Evolutionary conservation across 2,797 vertebrate species (phyloP), one percentile per base, ranked within the genome.

Genomic region (Malacoctenus gilli): DNA sequence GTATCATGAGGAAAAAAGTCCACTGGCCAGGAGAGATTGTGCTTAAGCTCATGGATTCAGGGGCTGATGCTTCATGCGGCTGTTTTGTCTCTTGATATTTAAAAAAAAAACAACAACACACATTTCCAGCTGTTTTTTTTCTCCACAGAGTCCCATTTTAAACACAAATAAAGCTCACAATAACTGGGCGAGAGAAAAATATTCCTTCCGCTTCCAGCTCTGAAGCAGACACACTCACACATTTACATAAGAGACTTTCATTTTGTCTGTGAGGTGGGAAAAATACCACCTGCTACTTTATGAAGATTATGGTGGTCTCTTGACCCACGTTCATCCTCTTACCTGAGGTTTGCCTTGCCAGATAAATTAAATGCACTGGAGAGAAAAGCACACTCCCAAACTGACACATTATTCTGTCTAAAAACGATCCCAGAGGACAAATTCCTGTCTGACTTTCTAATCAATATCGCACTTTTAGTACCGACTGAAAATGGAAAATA

Each of bases 51-150:
- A 31, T 2, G n/a, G n/a, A n/a, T n/a, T n/a, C n/a, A 16, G 7
- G 21, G 31, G 54, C 48, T 49, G 71, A 58, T 53, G 28, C 53
- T 59, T 61, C 49, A 7, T 52, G 34, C 16, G 51, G 12, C 23
- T 38, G 48, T 43, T 34, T 23, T 51, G 49, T 68, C 66, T 46
- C 36, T 61, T 35, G 28, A 63, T 28, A 59, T 68, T 63, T 19
- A 57, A 66, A 74, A 71, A 16, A 51, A 4, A 23, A 23, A 23
- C 4, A 23, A 23, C 22, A 23, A 23, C 22, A n/a, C n/a, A n/a
- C n/a, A n/a, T n/a, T n/a, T n/a, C n/a, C n/a, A n/a, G n/a, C n/a
- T n/a, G n/a, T n/a, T n/a, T n/a, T n/a, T n/a, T n/a, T n/a, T n/a
- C n/a, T n/a, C n/a, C n/a, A n/a, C n/a, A n/a, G n/a, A n/a, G n/a